These are phyloP conservation scores for Polydesmus complanatus DNA, from an alignment of 2,888 invertebrate genomes.

Conservation along the genomic window DNA sequence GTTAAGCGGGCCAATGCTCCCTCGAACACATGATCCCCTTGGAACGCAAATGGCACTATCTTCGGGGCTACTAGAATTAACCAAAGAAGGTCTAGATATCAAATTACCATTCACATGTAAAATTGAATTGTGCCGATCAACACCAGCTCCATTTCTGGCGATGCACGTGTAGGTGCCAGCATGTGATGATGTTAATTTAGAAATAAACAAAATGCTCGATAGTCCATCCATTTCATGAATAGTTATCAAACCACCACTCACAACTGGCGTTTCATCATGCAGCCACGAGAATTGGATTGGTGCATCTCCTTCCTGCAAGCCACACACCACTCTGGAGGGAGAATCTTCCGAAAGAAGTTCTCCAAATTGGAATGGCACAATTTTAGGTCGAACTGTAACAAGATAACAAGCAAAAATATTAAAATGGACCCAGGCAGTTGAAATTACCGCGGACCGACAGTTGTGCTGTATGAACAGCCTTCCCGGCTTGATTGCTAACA, in stretches of 20 bases:
- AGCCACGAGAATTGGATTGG: conserved; percentile 57
- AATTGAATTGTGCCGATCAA: too few species aligned
- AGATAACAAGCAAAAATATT: neutral
- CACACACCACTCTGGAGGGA: conserved; percentile 20
- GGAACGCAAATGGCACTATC: too few species aligned
- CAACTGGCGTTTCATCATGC: conserved; percentile 40
- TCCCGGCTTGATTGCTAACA: conserved; percentile 12
- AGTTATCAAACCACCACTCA: conserved; percentile 29
- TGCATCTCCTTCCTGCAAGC: conserved; percentile 21
- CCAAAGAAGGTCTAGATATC: too few species aligned
- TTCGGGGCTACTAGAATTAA: too few species aligned
- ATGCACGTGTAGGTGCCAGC: too few species aligned
- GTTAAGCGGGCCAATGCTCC: too few species aligned
- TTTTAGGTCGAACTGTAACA: conserved; percentile 49
- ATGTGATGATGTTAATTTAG: too few species aligned
- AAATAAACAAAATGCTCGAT: conserved; percentile 6
- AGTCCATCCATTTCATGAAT: conserved; percentile 1
- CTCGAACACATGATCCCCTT: too few species aligned
- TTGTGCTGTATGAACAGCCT: conserved; percentile 10
- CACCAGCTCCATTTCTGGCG: too few species aligned
- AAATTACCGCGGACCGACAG: conserved; percentile 23
- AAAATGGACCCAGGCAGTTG: neutral
- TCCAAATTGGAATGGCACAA: conserved; percentile 42
- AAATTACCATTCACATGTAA: too few species aligned
- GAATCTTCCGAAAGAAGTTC: conserved; percentile 20